phyloP scores from a whole-genome alignment of 2,888 invertebrate species.

The Drosophila rellima region DNA sequence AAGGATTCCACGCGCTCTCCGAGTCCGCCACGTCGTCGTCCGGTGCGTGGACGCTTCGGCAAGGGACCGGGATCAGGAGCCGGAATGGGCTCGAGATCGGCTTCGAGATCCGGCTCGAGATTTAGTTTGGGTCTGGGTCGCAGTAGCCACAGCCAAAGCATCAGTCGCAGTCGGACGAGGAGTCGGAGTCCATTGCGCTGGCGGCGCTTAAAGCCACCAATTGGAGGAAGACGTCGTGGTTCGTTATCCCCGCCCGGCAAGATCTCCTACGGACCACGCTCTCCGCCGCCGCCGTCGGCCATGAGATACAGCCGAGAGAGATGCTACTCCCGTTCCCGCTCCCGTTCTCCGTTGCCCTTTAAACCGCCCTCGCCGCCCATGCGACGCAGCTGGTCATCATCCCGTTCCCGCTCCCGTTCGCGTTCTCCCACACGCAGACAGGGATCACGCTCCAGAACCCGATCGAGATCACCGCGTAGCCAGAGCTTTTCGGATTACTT shows the following conservation, averaged over 20 bases:
- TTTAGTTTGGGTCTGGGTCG: conserved; percentile 29
- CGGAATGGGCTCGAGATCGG: conserved; percentile 9
- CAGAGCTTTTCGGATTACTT: conserved; percentile 66
- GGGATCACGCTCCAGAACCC: not conserved
- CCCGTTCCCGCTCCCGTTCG: conserved; percentile 41
- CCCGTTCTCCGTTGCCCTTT: conserved; percentile 83
- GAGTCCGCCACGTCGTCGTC: conserved; percentile 68
- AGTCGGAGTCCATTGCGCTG: conserved; percentile 79
- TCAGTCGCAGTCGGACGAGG: conserved; percentile 75
- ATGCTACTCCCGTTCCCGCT: conserved; percentile 83
- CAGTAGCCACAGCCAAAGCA: conserved; percentile 76
- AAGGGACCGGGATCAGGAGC: conserved; percentile 25
- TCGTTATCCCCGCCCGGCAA: conserved; percentile 63
- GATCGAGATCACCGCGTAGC: conserved; percentile 49
- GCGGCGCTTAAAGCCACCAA: conserved; percentile 40
- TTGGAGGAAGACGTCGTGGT: conserved; percentile 57
- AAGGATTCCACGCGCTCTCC: conserved; percentile 58
- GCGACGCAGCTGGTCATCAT: conserved; percentile 78
- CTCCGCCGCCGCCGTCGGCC: conserved; percentile 71
- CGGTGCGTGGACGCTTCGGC: conserved; percentile 42
- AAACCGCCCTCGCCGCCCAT: conserved; percentile 85
- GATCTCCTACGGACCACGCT: conserved; percentile 61
- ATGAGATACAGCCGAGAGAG: conserved; percentile 72
- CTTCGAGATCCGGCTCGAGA: conserved; percentile 2
- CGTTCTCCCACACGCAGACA: no score